Evolutionary conservation across 1,140 invertebrate species (phyloP).

Genomic region (Drosophila rufa): DNA sequence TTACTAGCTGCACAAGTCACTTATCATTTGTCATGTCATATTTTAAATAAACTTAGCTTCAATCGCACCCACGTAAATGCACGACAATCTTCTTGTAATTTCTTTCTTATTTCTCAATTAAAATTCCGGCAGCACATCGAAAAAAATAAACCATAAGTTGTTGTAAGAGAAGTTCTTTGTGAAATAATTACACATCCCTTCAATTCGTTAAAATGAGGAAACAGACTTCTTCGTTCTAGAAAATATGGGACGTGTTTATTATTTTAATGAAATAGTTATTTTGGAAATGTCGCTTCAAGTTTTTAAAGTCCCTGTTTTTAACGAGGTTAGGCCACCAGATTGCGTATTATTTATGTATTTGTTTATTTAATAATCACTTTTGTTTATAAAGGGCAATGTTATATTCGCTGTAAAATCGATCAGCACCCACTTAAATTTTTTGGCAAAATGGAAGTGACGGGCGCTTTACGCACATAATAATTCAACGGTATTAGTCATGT

Average conservation of each 20-base stretch:
- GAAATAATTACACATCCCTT: constrained; percentile 5
- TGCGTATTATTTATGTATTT: not conserved
- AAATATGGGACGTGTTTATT: not conserved
- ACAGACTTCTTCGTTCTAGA: not conserved
- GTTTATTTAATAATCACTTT: not conserved
- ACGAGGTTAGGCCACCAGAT: not conserved
- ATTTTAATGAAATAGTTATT: not conserved
- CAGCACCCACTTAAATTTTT: constrained; percentile 43
- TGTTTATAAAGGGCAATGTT: not conserved
- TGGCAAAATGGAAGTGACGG: constrained; percentile 37
- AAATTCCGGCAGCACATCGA: not conserved
- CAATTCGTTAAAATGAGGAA: not conserved
- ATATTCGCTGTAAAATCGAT: constrained; percentile 15
- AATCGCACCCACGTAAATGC: constrained; percentile 5
- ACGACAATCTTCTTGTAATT: constrained; percentile 5
- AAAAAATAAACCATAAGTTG: not conserved
- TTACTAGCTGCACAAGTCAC: not conserved
- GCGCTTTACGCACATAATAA: constrained; percentile 52
- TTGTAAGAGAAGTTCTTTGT: not conserved
- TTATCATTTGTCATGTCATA: not conserved
- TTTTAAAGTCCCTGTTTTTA: not conserved
- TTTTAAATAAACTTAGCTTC: constrained; percentile 11
- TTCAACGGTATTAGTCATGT: constrained; percentile 75
- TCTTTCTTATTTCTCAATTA: not conserved
- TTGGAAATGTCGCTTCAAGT: not conserved